Base-by-base conservation (phyloP, 2,113 vertebrate genomes). In the Albula goreensis region DNA sequence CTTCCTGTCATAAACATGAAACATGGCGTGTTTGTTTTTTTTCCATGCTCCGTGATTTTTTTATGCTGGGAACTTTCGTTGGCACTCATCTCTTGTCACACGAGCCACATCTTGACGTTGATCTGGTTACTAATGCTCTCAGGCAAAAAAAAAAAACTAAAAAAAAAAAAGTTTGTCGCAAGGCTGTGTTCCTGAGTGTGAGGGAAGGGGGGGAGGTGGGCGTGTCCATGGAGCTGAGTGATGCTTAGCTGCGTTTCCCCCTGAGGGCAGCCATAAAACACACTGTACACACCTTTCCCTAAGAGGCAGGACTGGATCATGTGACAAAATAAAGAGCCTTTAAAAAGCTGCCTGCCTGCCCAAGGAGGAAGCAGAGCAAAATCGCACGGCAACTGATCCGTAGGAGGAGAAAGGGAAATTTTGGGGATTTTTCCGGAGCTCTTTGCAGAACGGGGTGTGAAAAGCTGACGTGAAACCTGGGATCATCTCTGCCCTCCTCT, bases 241-340 rank as follows among this genome's bases (percentile, higher is more conserved):
- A 89, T 89, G 86, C 82, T 80, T 31, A n/a, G 6, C n/a, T 74
- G 70, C n/a, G n/a, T 87, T 89, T 88, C 60, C 92, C 90, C 70
- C 84, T 2, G 78, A 86, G 90, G 88, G 89, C 79, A 50, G 80
- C 85, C 86, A 81, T 90, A 92, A 92, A 74, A 74, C n/a, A 91
- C 80, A 80, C 81, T 63, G 19, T 88, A 85, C 87, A 84, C 90
- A 89, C 90, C 88, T 89, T 88, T 88, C 79, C n/a, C 86, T 88
- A 41, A 82, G 56, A 85, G 89, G 89, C 53, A 85, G 88, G 70
- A 22, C 80, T 53, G 84, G 51, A 85, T 89, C 94, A 95, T 90
- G 92, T 94, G 95, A 93, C 57, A 86, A 79, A 86, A 90, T 93
- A 90, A 89, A 91, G 88, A 85, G 81, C 78, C 86, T 90, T 90